phyloP scores from a whole-genome alignment of 1,140 invertebrate genomes.

The Odontomachus brunneus region DNA sequence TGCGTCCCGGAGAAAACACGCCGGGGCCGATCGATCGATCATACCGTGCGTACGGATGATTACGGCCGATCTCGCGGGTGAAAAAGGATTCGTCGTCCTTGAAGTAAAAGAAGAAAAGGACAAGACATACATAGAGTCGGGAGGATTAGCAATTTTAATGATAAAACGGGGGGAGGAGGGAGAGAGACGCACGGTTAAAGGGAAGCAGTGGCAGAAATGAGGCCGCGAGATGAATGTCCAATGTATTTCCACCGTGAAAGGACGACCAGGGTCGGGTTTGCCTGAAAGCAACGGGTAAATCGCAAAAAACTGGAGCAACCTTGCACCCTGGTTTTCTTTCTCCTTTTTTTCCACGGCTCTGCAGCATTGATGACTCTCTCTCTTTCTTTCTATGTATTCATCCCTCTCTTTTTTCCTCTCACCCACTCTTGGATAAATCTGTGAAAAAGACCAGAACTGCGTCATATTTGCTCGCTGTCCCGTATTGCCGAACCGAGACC shows the following conservation, averaged over 20 bases:
- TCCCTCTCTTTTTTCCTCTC: not conserved
- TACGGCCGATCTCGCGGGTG: not conserved
- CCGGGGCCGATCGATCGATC: not conserved
- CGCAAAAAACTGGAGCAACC: constrained; percentile 62
- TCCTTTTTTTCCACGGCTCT: not conserved
- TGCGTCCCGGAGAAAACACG: not conserved
- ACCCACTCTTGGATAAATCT: no score
- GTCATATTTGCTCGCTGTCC: no score
- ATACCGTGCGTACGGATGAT: not conserved
- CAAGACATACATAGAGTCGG: no score
- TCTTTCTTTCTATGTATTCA: not conserved
- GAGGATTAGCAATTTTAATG: constrained; percentile 47
- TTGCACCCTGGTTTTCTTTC: not conserved
- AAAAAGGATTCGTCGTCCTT: constrained; percentile 3
- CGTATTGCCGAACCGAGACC: no score
- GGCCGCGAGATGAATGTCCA: constrained; percentile 53
- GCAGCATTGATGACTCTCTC: not conserved
- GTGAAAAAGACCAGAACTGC: no score
- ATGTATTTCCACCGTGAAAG: constrained; percentile 52
- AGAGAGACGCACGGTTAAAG: not conserved
- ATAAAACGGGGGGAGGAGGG: not conserved
- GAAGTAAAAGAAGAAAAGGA: not conserved
- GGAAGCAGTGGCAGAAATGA: not conserved
- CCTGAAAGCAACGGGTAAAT: constrained; percentile 34
- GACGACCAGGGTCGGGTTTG: constrained; percentile 52